phyloP scores from a whole-genome alignment of 1,140 invertebrate species.

The Drosophila ironensis region DNA sequence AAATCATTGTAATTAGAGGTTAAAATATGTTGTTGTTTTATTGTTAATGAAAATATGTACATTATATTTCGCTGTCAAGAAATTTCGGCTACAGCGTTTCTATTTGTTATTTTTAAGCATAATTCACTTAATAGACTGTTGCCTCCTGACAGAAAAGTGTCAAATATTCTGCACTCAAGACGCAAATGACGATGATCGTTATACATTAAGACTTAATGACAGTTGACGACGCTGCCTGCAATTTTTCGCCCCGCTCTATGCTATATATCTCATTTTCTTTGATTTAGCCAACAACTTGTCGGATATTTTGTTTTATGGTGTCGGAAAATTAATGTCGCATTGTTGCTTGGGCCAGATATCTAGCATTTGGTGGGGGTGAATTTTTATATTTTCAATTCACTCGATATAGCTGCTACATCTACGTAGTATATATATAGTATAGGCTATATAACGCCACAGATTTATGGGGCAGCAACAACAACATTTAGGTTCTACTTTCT shows the following conservation, averaged over 20 bases:
- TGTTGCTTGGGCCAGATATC: constrained; percentile 4
- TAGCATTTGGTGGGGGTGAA: constrained; percentile 1
- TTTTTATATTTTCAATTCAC: constrained; percentile 22
- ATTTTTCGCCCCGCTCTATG: constrained; percentile 1
- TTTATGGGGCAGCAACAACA: constrained; percentile 53
- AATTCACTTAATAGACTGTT: constrained; percentile 52
- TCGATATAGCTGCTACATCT: constrained; percentile 6
- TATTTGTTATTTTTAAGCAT: too few relatives aligned
- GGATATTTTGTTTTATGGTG: constrained; percentile 35
- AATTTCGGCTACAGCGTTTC: too few relatives aligned
- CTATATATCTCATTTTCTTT: constrained; percentile 22
- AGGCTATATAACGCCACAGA: constrained; percentile 49
- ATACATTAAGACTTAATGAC: constrained; percentile 64
- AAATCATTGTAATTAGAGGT: too few relatives aligned
- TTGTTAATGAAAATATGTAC: too few relatives aligned
- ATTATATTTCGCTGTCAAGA: too few relatives aligned
- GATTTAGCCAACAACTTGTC: constrained; percentile 28
- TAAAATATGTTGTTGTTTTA: too few relatives aligned
- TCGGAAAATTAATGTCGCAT: constrained; percentile 18
- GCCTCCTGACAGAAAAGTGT: constrained; percentile 22
- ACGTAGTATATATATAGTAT: background rate
- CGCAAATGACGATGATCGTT: constrained; percentile 55
- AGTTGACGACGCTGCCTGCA: constrained; percentile 48
- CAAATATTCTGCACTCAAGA: constrained; percentile 20
- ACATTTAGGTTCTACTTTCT: constrained; percentile 68